phyloP scores from a whole-genome alignment of 1,140 invertebrate species.

The Platyscapa corneri region DNA sequence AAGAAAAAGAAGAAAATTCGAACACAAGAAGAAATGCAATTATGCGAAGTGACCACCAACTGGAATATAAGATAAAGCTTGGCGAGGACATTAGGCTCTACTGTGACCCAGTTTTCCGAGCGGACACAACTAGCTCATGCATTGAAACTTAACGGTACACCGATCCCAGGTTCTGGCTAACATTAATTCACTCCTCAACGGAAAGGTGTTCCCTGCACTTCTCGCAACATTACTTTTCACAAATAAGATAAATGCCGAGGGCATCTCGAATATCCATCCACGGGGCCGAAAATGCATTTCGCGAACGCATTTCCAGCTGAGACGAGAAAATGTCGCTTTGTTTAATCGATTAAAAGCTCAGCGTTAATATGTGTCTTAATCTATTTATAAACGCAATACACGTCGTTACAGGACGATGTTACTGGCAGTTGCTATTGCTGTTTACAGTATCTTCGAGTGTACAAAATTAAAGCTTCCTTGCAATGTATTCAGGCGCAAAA shows the following conservation, averaged over 20 bases:
- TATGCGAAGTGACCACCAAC: conserved; percentile 13
- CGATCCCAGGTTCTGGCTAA: conserved; percentile 53
- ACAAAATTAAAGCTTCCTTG: too few species aligned
- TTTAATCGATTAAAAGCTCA: too few species aligned
- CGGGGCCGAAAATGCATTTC: too few species aligned
- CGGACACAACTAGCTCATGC: conserved; percentile 65
- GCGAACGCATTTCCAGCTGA: too few species aligned
- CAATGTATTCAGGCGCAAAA: too few species aligned
- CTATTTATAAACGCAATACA: too few species aligned
- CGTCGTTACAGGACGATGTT: too few species aligned
- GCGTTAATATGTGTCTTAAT: too few species aligned
- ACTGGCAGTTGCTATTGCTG: too few species aligned
- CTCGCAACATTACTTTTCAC: neutral
- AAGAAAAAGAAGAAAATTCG: neutral
- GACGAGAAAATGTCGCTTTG: too few species aligned
- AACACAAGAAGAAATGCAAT: neutral
- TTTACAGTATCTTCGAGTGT: too few species aligned
- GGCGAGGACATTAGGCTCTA: conserved; percentile 59
- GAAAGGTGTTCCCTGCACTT: conserved; percentile 2
- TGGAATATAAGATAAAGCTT: conserved; percentile 1
- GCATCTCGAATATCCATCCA: too few species aligned
- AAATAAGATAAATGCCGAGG: neutral
- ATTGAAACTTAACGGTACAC: conserved; percentile 66
- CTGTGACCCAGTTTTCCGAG: conserved; percentile 65
- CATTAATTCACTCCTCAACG: conserved; percentile 58